Base-by-base conservation (phyloP, 53 echinoderm and acorn worm species). In the Crossaster papposus region DNA sequence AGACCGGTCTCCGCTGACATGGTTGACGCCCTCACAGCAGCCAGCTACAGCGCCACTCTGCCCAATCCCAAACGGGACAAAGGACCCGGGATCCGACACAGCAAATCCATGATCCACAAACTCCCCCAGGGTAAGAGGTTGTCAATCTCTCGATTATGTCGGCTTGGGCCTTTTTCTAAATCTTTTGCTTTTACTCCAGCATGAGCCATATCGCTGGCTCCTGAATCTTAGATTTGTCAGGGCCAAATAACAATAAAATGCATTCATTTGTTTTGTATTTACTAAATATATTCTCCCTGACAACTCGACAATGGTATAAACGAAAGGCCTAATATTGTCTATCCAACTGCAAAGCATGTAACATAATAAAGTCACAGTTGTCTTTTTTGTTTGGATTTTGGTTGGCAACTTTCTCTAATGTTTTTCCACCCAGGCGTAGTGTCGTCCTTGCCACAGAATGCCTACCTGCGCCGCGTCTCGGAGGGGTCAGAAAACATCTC, bases 1-100 rank as follows among this genome's bases (percentile, higher is more conserved):
- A 92, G 94, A 18, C 95, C 97, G 29, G 83, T 91, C n/a, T 94
- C 95, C 5, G 89, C 95, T 18, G 97, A 97, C 31, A 94, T 97
- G 26, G 90, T 94, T 0, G 81, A 81, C 10, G 68, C 51, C 65
- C 52, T 65, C 24, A 72, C 91, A 8, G 26, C 81, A 12, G 51
- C 89, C 50, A 92, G 80, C 64, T 93, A 79, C 91, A 70, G 77
- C 37, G 94, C 96, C 51, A 96, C 96, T 85, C 86, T 96, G 64
- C 96, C 96, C 44, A 96, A 92, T 77, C 93, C 89, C 64, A 93
- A 93, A 89, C 92, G 70, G 30, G 81, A 74, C 75, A 54, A 55
- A 30, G 80, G 83, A 24, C 20, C 85, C 38, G 85, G 76, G 22
- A 64, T 87, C 23, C 87, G 87, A 14, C 87, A 87, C 87, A 87